Evolutionary conservation across 2,888 invertebrate genomes (phyloP).

Genomic region (Gryllus longicercus): DNA sequence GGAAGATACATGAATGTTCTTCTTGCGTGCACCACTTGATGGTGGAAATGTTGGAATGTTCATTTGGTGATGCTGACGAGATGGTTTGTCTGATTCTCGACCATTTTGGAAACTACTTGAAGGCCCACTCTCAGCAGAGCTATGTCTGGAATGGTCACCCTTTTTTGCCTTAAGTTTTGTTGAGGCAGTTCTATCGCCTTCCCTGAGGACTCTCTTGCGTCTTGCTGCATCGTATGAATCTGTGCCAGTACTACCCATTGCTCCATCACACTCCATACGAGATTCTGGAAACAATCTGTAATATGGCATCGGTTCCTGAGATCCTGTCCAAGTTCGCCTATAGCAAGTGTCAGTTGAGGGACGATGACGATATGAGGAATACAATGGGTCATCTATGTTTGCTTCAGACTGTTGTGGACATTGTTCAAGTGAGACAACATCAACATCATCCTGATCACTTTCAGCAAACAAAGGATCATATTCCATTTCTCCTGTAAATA

Average conservation of each 20-base stretch:
- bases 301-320: conserved; percentile 22
- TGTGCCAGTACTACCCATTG: conserved; percentile 25
- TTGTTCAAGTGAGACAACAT: conserved; percentile 42
- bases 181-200: conserved; percentile 32
- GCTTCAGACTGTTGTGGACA: conserved; percentile 28
- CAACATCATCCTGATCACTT: conserved; percentile 58
- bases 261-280: conserved; percentile 30
- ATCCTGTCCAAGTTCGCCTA: conserved; percentile 26
- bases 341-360: conserved; percentile 6
- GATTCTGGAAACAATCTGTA: conserved; percentile 30
- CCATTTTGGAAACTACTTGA: conserved; percentile 29
- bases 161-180: conserved; percentile 36
- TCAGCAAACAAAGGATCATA: conserved; percentile 63
- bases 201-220: conserved; percentile 35
- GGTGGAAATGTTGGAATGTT: conserved; percentile 19
- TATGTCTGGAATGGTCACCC: conserved; percentile 29
- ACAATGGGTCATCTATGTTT: conserved; percentile 24
- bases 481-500: conserved; percentile 59
- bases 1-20: background rate
- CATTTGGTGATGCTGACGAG: background rate
- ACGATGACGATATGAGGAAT: conserved; percentile 25
- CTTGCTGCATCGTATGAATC: conserved; percentile 34
- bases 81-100: background rate
- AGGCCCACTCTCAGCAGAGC: conserved; percentile 26
- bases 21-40: conserved; percentile 32